Evolutionary conservation across 2,113 vertebrate species (phyloP), one percentile per base, ranked within the genome.

Genomic region (Aptenodytes forsteri): DNA sequence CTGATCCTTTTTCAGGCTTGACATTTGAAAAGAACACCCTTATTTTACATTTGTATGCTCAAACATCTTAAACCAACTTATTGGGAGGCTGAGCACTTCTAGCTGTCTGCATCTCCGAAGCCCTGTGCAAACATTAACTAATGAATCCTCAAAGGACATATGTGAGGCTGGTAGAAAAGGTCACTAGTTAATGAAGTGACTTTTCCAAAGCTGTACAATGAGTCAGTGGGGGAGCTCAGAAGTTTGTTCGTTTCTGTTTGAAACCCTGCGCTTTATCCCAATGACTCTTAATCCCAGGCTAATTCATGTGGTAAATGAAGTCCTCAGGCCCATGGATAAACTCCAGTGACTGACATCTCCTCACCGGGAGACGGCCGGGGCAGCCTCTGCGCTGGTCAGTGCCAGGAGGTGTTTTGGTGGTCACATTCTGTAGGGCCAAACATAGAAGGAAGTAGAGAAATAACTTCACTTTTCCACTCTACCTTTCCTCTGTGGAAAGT

Each of bases 71-170:
- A 96, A 94, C 90, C 92, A 86, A 65, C 91, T 93, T 95, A 87
- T 19, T 89, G 89, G 83, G 73, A 97, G 87, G 95, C 92, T 94
- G 91, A 97, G 78, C 91, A 70, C 87, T 96, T 42, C 36, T 87
- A 72, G 47, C 85, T 90, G 90, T 90, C 64, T 49, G 75, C 77
- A 52, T 75, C 85, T 93, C 62, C 0, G 12, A n/a, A 87, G 83
- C 70, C 49, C 47, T 92, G 86, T 88, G 91, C 92, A 96, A 96
- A 93, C 76, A 93, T 96, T 95, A 95, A 93, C 91, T 96, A 96
- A 95, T 95, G 89, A 96, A 96, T 96, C 94, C 94, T 97, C 93
- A 86, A 67, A 97, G 88, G 94, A 80, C 14, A 3, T 66, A 58
- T 2, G 9, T 89, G 92, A 84, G 83, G 92, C 8, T 34, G 58